Conservation (phyloP, 2,888 invertebrate genomes). For the Lasioglossum vierecki region DNA sequence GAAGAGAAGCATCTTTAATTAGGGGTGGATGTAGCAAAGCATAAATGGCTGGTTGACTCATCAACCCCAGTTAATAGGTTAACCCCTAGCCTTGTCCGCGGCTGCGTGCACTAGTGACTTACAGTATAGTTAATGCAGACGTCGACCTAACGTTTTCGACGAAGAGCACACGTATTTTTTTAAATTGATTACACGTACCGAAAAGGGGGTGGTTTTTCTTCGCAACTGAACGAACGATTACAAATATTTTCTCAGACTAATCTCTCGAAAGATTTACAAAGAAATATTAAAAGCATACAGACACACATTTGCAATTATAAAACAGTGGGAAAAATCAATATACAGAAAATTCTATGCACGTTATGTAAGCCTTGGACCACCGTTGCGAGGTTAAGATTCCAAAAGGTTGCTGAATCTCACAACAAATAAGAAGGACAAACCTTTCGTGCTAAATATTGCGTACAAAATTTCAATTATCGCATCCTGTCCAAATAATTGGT, state of each 20-base stretch:
- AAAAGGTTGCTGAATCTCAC: background rate
- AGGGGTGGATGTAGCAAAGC: background rate
- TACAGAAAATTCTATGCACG: background rate
- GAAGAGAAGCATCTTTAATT: conserved; percentile 1
- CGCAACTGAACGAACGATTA: background rate
- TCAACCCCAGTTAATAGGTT: conserved; percentile 13
- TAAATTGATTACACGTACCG: background rate
- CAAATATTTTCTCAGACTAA: background rate
- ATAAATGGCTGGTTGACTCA: conserved; percentile 3
- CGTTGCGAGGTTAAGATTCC: background rate
- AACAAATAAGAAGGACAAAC: background rate
- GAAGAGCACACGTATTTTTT: background rate
- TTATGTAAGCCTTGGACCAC: background rate
- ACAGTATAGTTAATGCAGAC: background rate
- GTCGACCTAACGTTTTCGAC: background rate
- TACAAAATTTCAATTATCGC: background rate
- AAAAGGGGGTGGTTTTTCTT: background rate
- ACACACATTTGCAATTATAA: background rate
- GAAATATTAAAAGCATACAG: background rate
- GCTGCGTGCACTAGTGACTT: conserved; percentile 12
- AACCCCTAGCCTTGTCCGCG: conserved; percentile 15
- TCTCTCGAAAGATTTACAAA: background rate
- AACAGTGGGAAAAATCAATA: background rate
- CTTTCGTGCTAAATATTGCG: background rate
- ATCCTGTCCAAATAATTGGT: background rate